Conservation (phyloP, 2,113 vertebrate genomes). For the Crocuta crocuta region DNA sequence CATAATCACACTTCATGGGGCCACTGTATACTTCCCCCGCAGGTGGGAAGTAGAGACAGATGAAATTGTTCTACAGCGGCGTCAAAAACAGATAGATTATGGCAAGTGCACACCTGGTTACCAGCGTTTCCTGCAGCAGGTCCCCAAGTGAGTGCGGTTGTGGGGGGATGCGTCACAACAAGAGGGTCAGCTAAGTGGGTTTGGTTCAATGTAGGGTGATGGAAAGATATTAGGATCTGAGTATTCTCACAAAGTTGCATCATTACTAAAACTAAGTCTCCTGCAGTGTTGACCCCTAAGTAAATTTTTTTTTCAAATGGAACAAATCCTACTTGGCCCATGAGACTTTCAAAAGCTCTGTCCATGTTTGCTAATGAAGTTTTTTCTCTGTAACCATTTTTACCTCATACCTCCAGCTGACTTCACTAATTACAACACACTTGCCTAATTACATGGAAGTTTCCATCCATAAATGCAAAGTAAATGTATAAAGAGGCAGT, state of each 20-base stretch:
- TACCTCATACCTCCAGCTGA: not conserved
- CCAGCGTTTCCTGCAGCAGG: conserved; percentile 90
- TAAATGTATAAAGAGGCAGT: conserved; percentile 19
- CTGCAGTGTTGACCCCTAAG: not conserved
- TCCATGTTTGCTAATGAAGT: not conserved
- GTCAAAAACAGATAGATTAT: conserved; percentile 93
- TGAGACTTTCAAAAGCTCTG: not conserved
- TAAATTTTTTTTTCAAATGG: conserved; percentile 39
- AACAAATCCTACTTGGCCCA: not conserved
- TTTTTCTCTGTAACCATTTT: conserved; percentile 28
- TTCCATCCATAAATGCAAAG: not conserved
- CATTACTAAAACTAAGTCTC: conserved; percentile 37
- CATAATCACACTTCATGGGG: not conserved
- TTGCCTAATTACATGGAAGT: conserved; percentile 35
- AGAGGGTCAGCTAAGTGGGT: not conserved
- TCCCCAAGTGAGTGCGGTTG: conserved; percentile 88
- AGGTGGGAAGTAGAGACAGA: conserved; percentile 90
- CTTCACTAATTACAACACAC: conserved; percentile 27
- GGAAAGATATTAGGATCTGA: conserved; percentile 20
- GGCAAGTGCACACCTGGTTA: conserved; percentile 92
- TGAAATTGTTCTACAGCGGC: conserved; percentile 86
- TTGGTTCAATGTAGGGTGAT: conserved; percentile 19
- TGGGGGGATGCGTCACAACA: not conserved
- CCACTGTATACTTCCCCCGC: not conserved
- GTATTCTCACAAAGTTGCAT: not conserved